These are phyloP conservation scores for Neosilurus hyrtlii DNA, from an alignment of 2,797 vertebrate species.

Conservation along the genomic window DNA sequence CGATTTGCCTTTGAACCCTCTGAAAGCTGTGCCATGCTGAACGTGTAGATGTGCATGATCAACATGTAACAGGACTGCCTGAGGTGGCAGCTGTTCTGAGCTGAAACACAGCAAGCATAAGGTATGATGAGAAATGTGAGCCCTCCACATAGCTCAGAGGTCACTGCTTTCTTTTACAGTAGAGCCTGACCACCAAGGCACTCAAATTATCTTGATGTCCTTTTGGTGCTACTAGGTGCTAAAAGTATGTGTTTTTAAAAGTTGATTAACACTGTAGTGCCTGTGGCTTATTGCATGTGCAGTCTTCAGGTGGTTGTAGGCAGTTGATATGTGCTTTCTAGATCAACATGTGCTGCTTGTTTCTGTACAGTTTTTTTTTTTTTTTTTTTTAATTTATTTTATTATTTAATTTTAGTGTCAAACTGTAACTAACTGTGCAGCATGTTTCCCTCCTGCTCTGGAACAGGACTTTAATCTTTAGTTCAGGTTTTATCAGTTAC, in stretches of 20 bases:
- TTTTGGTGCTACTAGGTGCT: not conserved
- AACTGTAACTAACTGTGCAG: constrained; percentile 19
- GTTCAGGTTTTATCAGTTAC: constrained; percentile 8
- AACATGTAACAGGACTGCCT: not conserved
- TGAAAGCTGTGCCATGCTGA: not conserved
- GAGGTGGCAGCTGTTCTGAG: constrained; percentile 29
- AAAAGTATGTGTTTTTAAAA: not conserved
- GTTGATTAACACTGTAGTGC: not conserved
- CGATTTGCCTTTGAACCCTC: constrained; percentile 27
- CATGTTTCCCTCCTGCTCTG: not conserved
- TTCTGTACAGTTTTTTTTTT: no score
- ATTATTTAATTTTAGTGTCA: not conserved
- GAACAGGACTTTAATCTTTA: constrained; percentile 40
- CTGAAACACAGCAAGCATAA: constrained; percentile 25
- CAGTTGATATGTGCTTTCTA: not conserved
- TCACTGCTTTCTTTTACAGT: not conserved
- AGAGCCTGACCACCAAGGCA: not conserved
- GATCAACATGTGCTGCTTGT: not conserved
- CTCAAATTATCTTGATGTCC: not conserved
- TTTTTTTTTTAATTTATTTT: no score
- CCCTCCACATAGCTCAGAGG: constrained; percentile 10
- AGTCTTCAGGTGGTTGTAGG: not conserved
- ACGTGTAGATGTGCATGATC: not conserved
- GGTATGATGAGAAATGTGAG: constrained; percentile 44
- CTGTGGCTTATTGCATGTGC: not conserved